Conservation (phyloP, 2,888 invertebrate genomes). For the Calameuta pallipes region DNA sequence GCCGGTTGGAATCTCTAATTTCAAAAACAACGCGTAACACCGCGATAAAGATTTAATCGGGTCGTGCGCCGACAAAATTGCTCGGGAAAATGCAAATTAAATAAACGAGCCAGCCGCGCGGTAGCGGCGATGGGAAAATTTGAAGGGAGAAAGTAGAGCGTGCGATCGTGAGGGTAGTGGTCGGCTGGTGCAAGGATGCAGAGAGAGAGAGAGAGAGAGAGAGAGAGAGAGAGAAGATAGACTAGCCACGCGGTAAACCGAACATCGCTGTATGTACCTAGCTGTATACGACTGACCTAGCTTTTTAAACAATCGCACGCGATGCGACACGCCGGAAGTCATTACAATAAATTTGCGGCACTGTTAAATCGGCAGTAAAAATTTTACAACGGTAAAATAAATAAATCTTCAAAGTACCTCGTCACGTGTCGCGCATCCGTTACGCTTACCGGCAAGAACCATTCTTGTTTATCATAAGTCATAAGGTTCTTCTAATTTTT, state of each 20-base stretch:
- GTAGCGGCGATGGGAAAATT: not conserved
- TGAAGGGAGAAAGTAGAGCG: not conserved
- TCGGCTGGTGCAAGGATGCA: not conserved
- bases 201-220: not conserved
- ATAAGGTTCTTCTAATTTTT: no score
- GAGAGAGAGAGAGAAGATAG: no score
- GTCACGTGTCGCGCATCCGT: no score
- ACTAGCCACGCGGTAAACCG: no score
- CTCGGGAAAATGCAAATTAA: conserved; percentile 10
- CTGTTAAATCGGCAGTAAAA: conserved; percentile 4
- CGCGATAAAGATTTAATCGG: conserved; percentile 11
- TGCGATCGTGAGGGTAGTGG: not conserved
- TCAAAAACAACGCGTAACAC: conserved; percentile 8
- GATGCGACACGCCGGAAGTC: conserved; percentile 4
- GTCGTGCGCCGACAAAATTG: conserved; percentile 4
- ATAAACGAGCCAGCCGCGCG: conserved; percentile 2
- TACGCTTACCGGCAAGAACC: no score
- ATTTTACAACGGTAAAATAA: not conserved
- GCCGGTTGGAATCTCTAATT: conserved; percentile 4
- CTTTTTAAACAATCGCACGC: conserved; percentile 7
- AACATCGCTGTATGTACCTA: no score
- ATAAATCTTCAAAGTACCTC: not conserved
- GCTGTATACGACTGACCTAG: no score
- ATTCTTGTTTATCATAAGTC: no score
- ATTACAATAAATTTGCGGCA: not conserved